Conservation (phyloP, 2,888 invertebrate species). For the Nymphalis polychloros region DNA sequence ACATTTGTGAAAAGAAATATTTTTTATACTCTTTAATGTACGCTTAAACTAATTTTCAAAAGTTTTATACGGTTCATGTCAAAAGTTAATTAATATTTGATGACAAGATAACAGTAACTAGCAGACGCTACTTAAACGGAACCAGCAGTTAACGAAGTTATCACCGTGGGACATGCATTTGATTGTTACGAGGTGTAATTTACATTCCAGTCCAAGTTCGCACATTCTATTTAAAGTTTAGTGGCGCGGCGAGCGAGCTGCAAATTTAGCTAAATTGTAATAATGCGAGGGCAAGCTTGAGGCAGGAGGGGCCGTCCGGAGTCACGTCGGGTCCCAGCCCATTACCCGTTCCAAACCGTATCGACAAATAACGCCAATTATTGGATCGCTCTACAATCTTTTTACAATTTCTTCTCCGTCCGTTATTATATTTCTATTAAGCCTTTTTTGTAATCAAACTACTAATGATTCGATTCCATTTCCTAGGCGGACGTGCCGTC, state of each 20-base stretch:
- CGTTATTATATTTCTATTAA: slow-evolving; percentile 83
- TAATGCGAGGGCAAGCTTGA: slow-evolving; percentile 44
- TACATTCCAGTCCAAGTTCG: slow-evolving; percentile 25
- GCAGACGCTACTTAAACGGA: background rate
- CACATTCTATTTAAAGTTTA: slow-evolving; percentile 30
- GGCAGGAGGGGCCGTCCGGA: slow-evolving; percentile 48
- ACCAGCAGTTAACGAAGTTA: slow-evolving; percentile 11
- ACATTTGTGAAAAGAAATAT: too few relatives aligned
- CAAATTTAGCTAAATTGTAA: slow-evolving; percentile 66
- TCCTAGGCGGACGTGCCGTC: slow-evolving; percentile 81
- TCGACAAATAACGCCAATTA: slow-evolving; percentile 82
- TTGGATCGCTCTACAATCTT: slow-evolving; percentile 81
- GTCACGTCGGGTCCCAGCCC: slow-evolving; percentile 79
- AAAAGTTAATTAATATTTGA: slow-evolving; percentile 1
- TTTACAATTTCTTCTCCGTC: slow-evolving; percentile 81
- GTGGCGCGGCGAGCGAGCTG: slow-evolving; percentile 45
- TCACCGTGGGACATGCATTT: slow-evolving; percentile 13
- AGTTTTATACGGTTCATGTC: too few relatives aligned
- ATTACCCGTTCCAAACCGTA: slow-evolving; percentile 81
- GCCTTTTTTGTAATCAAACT: slow-evolving; percentile 82
- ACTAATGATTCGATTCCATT: slow-evolving; percentile 83
- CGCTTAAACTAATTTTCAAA: too few relatives aligned
- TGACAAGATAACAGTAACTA: slow-evolving; percentile 3
- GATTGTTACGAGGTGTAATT: slow-evolving; percentile 21
- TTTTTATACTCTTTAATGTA: too few relatives aligned